Percentiles rank a stretch among this genome's conserved stretches.
phyloP scores from a whole-genome alignment of 2,797 vertebrate genomes.

The Danio tinwini region DNA sequence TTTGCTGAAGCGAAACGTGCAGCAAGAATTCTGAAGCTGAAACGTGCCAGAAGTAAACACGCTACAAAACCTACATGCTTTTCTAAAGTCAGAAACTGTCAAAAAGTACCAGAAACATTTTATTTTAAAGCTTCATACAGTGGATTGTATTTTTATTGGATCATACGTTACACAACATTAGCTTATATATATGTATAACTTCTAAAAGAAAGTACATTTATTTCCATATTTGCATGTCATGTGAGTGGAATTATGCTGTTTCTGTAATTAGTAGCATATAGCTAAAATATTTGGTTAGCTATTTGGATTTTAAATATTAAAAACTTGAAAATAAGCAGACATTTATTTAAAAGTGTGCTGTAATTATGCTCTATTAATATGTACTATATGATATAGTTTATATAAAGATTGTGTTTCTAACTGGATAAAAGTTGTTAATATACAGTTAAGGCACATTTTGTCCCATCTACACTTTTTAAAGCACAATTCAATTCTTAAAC shows the following conservation, averaged over 20 bases:
- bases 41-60: slow-evolving; percentile 12
- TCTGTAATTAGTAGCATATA: neutral
- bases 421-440: neutral
- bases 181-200: neutral
- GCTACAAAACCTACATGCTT: neutral
- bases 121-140: neutral
- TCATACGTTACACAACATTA: neutral
- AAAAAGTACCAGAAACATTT: too few relatives aligned
- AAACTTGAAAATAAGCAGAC: neutral
- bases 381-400: too few relatives aligned
- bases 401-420: neutral
- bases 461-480: neutral
- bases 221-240: neutral
- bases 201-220: too few relatives aligned
- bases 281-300: neutral
- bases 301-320: neutral
- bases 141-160: neutral
- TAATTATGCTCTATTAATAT: neutral
- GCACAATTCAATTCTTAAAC: neutral
- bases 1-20: slow-evolving; percentile 23
- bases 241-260: too few relatives aligned
- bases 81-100: neutral
- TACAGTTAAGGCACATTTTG: neutral
- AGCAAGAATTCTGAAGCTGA: neutral
- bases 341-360: neutral